Base-by-base conservation (phyloP, 1,140 invertebrate genomes). In the Drosophila fuyamai region DNA sequence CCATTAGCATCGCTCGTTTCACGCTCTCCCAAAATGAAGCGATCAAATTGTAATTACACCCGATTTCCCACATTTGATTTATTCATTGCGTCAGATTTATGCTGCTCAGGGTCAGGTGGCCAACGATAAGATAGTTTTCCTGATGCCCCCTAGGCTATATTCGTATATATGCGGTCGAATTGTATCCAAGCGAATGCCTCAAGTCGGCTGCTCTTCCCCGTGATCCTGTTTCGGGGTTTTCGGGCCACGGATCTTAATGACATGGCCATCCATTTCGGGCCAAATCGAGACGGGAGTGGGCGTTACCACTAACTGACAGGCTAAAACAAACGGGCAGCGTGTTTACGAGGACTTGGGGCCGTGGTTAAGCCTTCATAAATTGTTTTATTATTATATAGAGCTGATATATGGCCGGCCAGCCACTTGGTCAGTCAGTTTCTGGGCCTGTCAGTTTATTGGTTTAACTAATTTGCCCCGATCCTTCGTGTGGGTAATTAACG, bases 361-460 rank as follows among this genome's bases (percentile, higher is more conserved):
- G 83, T 88, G 81, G 83, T 79, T 88, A 79, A 70, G 76, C 79
- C 73, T 83, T 90, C 84, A 89, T 89, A 89, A 89, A 89, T 89
- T 89, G 84, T 89, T 89, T 89, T 89, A 89, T 89, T 89, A 88
- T 88, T 88, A 88, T 88, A 88, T 88, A 89, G 83, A 88, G 56
- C 88, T 88, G 83, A 88, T 89, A 83, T 88, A 88, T 88, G 75
- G 79, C 75, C 29, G 29, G 29, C 63, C 46, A 73, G 76, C 76
- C 59, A 56, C 67, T 67, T 61, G 58, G 47, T 36, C 60, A 54
- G 60, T 63, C 38, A 50, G 46, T 48, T 8, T 48, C 60, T 56
- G 27, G 29, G 61, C 51, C 81, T 89, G 85, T 89, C 84, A 89
- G 84, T 90, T 89, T 89, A 89, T 89, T 89, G 84, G 84, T 90